Evolutionary conservation across 2,797 vertebrate species (phyloP).

Genomic region (Pipistrellus pygmaeus): DNA sequence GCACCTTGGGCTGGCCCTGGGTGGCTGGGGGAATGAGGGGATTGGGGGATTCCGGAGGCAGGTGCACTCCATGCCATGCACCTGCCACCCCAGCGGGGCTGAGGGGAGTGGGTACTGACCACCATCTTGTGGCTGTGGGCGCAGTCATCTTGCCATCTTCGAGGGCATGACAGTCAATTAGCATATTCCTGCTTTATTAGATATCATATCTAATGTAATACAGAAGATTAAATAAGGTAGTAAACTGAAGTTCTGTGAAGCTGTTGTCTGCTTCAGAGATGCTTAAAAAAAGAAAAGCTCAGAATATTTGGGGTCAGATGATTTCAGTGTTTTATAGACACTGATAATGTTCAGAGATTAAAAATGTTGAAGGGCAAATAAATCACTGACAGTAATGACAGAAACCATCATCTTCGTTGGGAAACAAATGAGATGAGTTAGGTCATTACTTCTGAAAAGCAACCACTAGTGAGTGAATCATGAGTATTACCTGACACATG

Average conservation of each 20-base stretch:
- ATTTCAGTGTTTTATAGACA: constrained; percentile 56
- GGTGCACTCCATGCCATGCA: no score
- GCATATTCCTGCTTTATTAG: no score
- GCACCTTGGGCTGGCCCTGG: no score
- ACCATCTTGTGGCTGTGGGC: no score
- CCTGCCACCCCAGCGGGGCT: no score
- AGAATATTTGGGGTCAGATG: constrained; percentile 15
- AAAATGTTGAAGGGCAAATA: constrained; percentile 45
- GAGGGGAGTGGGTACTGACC: no score
- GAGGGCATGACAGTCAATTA: no score
- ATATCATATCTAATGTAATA: not conserved
- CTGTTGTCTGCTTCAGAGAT: not conserved
- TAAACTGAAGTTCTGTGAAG: not conserved
- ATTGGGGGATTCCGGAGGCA: no score
- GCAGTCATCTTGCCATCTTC: no score
- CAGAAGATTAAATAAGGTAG: constrained; percentile 22
- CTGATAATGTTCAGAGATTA: not conserved
- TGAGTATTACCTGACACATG: not conserved
- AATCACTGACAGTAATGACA: constrained; percentile 14
- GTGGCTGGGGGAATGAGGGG: no score
- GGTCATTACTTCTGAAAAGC: constrained; percentile 8
- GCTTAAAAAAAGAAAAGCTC: constrained; percentile 58
- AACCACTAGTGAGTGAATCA: not conserved
- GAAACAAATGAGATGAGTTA: constrained; percentile 24
- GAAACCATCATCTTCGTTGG: not conserved